Evolutionary conservation across 2,888 invertebrate species (phyloP), one percentile per base, ranked within the genome.

Genomic region (Lasius platythorax): DNA sequence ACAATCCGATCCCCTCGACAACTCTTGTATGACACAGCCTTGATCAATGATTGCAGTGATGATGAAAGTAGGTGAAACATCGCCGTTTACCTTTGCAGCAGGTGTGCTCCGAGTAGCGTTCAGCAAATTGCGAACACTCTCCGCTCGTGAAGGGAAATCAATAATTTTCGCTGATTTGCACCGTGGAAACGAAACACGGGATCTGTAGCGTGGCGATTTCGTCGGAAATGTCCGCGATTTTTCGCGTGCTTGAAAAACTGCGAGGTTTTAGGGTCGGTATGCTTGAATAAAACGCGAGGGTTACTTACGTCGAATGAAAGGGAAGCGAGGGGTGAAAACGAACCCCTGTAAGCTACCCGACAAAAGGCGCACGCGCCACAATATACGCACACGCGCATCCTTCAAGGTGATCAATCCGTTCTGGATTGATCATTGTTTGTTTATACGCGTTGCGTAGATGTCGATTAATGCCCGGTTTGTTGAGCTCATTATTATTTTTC

Each of bases 101-200:
- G 78, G 70, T 75, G 53, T 68, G 66, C 68, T 82, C 75, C 61
- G 64, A 82, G 79, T 85, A 53, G 40, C 23, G 63, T 63, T 86
- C 64, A 43, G 61, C 84, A 75, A 75, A 85, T 67, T 76, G 74
- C 50, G 68, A 82, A 40, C 40, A 68, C 58, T 56, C 75, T 46
- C 30, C 67, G 82, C 18, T 85, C 82, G 81, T 84, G 74, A 75
- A 86, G 81, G n/a, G 74, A 89, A 53, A 90, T 91, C 91, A 87
- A 91, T 91, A 90, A 88, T 86, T 87, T 87, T 90, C 89, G 85
- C 89, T 79, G 86, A 84, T 81, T 84, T 73, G 33, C 50, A 50
- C 40, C 11, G 37, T 40, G 68, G 86, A 72, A 82, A 66, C 56
- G 72, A 85, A 85, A 75, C 66, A 53, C n/a, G 61, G 72, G 12